Evolutionary conservation across 2,888 invertebrate genomes (phyloP), one percentile per base, ranked within the genome.

Genomic region (Microchrysa polita): DNA sequence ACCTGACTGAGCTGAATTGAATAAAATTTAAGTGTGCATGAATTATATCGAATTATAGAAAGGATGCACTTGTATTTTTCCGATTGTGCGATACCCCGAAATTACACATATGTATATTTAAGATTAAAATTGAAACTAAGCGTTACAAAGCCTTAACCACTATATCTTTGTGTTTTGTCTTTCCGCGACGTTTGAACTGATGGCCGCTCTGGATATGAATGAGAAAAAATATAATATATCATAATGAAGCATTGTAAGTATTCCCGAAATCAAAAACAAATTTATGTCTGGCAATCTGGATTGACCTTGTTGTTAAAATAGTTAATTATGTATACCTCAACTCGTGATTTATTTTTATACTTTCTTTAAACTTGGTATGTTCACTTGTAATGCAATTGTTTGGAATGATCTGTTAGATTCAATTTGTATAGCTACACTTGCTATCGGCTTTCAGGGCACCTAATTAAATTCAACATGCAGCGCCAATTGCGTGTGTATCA

Each of bases 141-240:
- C 40, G 42, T 40, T 23, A 67, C 18, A 34, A 57, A 55, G 42
- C 72, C 72, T 48, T 72, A 72, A 72, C 72, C 48, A 59, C 60
- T 61, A 52, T 52, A 72, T 72, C 55, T 63, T 72, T 85, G 85
- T 84, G 83, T 83, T 85, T 85, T 85, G 84, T 85, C 84, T 85
- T 85, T 85, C 84, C 83, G 83, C 84, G 83, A 84, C 84, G 83
- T 83, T 83, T 84, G 83, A 83, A 84, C 84, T 83, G 84, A 83
- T 82, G 83, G 83, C 83, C 82, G 81, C 82, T 81, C 77, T 80
- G 82, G 83, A 83, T 80, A 81, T 80, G 79, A 81, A 80, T 80
- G 81, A 82, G 81, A 79, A 83, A 80, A 80, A 80, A 79, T 60
- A 27, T 27, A 44, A 59, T 60, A 79, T 79, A 55, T 40, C 55